Evolutionary conservation across 1,140 invertebrate species (phyloP).

Genomic region (Drosophila teissieri): DNA sequence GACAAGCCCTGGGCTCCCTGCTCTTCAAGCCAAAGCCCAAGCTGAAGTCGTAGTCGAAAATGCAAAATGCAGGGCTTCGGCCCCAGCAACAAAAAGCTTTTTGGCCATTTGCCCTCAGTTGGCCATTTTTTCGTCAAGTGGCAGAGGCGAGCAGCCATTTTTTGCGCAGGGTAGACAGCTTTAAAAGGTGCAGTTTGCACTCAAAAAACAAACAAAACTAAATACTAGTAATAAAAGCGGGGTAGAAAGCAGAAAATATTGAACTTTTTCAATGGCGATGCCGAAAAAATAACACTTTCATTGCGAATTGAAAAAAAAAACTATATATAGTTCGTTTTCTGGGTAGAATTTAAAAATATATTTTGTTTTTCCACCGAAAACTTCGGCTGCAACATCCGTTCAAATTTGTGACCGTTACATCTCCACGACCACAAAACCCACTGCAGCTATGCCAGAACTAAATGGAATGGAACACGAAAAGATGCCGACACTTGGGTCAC

Average conservation of each 20-base stretch:
- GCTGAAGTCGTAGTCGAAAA: conserved; percentile 21
- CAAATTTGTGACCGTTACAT: neutral
- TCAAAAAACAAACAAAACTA: too few species aligned
- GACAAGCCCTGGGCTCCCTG: conserved; percentile 55
- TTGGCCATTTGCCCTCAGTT: conserved; percentile 77
- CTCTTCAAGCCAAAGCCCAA: conserved; percentile 60
- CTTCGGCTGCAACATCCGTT: conserved; percentile 4
- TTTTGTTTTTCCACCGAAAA: neutral
- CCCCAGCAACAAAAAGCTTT: conserved; percentile 68
- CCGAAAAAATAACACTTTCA: neutral
- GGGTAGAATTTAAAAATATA: neutral
- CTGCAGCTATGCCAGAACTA: conserved; percentile 23
- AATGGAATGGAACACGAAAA: conserved; percentile 56
- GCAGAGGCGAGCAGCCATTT: conserved; percentile 1
- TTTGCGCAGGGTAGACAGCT: conserved; percentile 3
- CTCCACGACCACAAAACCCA: conserved; percentile 53
- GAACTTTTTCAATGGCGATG: neutral
- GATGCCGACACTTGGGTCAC: conserved; percentile 45
- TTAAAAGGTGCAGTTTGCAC: conserved; percentile 14
- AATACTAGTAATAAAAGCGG: too few species aligned
- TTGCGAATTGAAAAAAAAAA: neutral
- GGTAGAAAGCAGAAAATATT: neutral
- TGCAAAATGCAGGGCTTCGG: conserved; percentile 22
- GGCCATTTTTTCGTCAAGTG: conserved; percentile 26
- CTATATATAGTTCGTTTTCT: too few species aligned